phyloP scores from a whole-genome alignment of 2,797 vertebrate species.

The Helarctos malayanus region DNA sequence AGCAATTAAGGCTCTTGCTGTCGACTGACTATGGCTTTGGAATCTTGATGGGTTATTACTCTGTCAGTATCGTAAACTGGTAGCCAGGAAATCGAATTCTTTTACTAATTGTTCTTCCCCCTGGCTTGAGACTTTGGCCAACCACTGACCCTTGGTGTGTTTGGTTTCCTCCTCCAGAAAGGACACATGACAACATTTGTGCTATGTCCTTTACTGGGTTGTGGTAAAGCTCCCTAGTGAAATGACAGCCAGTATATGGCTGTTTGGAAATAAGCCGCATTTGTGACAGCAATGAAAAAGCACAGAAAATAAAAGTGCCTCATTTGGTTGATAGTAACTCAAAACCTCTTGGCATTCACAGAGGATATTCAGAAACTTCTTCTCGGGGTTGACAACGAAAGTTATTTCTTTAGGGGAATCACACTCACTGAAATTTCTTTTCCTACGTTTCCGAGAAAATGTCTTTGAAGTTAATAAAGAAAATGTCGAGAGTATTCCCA shows the following conservation, averaged over 20 bases:
- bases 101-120: background rate
- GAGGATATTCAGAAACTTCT: background rate
- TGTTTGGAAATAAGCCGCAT: constrained; percentile 37
- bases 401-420: background rate
- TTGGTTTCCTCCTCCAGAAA: background rate
- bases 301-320: background rate
- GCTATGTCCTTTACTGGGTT: background rate
- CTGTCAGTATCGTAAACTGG: background rate
- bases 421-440: background rate
- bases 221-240: background rate
- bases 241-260: background rate
- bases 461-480: background rate
- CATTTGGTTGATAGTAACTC: background rate
- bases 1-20: background rate
- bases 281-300: background rate
- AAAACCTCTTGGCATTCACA: background rate
- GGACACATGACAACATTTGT: background rate
- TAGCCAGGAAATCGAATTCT: background rate
- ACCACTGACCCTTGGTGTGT: background rate
- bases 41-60: background rate
- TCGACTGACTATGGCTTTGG: background rate
- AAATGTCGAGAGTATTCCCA: background rate
- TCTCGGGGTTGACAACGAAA: constrained; percentile 4
- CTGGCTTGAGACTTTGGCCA: background rate
- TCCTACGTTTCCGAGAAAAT: background rate